These are phyloP conservation scores for Pungitius pungitius DNA, from an alignment of 2,113 vertebrate species.

Conservation along the genomic window DNA sequence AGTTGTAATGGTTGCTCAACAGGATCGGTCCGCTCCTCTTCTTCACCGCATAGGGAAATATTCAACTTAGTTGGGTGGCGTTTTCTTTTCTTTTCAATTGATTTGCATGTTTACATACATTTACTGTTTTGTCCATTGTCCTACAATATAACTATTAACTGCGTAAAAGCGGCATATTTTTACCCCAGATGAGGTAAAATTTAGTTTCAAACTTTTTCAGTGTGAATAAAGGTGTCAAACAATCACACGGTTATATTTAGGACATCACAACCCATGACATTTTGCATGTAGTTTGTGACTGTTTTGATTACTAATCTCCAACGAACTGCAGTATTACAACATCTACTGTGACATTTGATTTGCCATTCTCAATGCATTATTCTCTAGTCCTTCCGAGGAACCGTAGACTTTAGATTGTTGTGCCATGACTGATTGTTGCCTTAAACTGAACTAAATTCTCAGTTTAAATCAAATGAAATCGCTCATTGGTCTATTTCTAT, in stretches of 20 bases:
- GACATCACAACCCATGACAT: neutral
- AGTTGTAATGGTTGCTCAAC: neutral
- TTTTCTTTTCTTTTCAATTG: too few species aligned
- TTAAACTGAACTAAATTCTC: neutral
- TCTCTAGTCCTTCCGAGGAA: neutral
- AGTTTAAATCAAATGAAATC: neutral
- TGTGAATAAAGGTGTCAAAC: neutral
- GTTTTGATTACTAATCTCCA: neutral
- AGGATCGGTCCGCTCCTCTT: neutral
- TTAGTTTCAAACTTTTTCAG: neutral
- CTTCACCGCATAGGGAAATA: neutral
- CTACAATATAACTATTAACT: too few species aligned
- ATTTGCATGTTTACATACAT: too few species aligned
- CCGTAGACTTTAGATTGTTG: neutral
- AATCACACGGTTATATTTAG: neutral
- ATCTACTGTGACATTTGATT: neutral
- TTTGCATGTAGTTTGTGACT: neutral
- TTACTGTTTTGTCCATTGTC: too few species aligned
- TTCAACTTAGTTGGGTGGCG: neutral
- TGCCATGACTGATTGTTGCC: neutral
- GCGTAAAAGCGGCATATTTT: too few species aligned
- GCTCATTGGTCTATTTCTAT: neutral
- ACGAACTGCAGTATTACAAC: neutral
- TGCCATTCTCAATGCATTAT: neutral
- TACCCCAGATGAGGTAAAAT: too few species aligned